Evolutionary conservation across 1,140 invertebrate species (phyloP), one percentile per base, ranked within the genome.

Genomic region (Zaprionus capensis): DNA sequence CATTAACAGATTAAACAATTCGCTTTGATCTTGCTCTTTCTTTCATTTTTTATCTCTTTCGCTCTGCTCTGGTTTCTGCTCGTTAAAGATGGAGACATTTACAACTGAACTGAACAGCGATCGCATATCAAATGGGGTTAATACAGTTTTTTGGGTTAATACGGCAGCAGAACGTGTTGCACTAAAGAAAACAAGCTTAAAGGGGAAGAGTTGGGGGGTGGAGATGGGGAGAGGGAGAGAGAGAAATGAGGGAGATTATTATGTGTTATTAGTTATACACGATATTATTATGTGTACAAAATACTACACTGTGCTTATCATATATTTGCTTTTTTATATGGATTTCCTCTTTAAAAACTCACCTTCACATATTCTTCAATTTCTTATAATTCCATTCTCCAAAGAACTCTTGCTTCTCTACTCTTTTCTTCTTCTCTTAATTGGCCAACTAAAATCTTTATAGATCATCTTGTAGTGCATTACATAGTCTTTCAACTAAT

Each of bases 1-100:
- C 71, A 74, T 74, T 63, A 74, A 70, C 71, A 70, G 51, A 63
- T 70, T 74, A 74, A 36, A 55, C n/a, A 46, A 63, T 63, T 70
- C 57, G 66, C 67, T 71, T 75, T 75, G 72, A 75, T 75, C 71
- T 73, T 6, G 15, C 24, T 51, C 20, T 24, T 20, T 51, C 46
- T 49, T 5, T 22, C 17, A 5, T 6, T 41, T n/a, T 0, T 2
- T 22, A 11, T 22, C 9, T 49, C 11, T 22, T 12, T 51, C 20
- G 46, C 55, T 31, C 14, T 53, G 59, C 15, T 46, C n/a, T 46
- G 7, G 2, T 46, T 46, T 46, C n/a, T 46, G 41, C 41, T 62
- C 67, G 53, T 75, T 58, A 75, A 64, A 51, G 26, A 44, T 64
- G 67, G 67, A 75, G 72, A 70, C 72, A 75, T 64, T 71, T 38